Conservation (phyloP, 2,113 vertebrate species). For the Psittacula cyanocephala region DNA sequence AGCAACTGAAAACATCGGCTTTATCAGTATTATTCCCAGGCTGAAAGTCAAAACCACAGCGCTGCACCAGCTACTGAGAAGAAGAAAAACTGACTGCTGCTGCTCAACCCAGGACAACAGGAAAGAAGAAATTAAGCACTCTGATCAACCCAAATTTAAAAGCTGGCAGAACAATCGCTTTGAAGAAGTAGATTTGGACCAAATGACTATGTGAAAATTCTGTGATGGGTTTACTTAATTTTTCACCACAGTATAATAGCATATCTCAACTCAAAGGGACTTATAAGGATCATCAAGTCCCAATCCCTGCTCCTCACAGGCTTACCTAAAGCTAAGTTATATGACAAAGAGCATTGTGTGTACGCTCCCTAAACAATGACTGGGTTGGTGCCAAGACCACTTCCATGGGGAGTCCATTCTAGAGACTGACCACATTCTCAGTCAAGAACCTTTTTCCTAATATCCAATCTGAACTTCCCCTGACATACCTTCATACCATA, state of each 20-base stretch:
- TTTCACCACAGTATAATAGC: not conserved
- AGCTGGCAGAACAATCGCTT: not conserved
- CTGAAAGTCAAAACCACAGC: too few species aligned
- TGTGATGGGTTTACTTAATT: not conserved
- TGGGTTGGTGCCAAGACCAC: not conserved
- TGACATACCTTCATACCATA: not conserved
- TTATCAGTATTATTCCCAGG: too few species aligned
- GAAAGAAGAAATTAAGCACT: not conserved
- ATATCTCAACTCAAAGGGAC: not conserved
- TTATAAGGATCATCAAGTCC: not conserved
- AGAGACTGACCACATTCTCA: not conserved
- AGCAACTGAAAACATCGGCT: too few species aligned
- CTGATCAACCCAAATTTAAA: not conserved
- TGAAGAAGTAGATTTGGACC: not conserved
- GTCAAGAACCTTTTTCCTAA: not conserved
- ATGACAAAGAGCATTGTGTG: not conserved
- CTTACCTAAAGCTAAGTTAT: not conserved
- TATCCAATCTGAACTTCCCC: not conserved
- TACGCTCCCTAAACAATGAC: not conserved
- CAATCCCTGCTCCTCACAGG: not conserved
- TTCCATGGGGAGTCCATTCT: not conserved
- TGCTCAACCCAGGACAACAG: too few species aligned
- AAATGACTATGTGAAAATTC: not conserved
- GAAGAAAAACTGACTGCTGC: too few species aligned
- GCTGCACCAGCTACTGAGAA: too few species aligned